A percentile compares a stretch with the other conserved stretches of the same genome.
Evolutionary conservation across 1,140 invertebrate species (phyloP).

Genomic region (Muscidifurax raptorellus): DNA sequence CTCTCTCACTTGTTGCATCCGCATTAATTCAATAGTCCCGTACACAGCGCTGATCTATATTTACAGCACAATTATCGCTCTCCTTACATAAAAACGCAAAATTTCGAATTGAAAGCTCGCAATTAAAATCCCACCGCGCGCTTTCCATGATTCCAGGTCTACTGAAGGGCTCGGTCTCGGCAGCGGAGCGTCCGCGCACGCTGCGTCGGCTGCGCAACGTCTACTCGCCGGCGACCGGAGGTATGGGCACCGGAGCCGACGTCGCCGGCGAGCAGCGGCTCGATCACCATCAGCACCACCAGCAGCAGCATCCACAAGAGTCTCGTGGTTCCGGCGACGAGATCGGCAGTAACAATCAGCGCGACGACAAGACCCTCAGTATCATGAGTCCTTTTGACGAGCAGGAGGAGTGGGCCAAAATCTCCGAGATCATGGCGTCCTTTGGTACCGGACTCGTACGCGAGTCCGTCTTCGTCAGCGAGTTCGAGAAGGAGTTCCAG

Average conservation of each 20-base stretch:
- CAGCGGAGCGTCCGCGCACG: slow-evolving; percentile 84
- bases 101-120: too few relatives aligned
- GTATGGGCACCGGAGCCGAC: slow-evolving; percentile 63
- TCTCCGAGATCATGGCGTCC: slow-evolving; percentile 94
- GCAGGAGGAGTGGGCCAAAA: slow-evolving; percentile 95
- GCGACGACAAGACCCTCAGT: slow-evolving; percentile 79
- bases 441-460: slow-evolving; percentile 88
- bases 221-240: slow-evolving; percentile 71
- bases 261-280: slow-evolving; percentile 74
- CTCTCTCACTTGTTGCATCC: too few relatives aligned
- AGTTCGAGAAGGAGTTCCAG: slow-evolving; percentile 90
- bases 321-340: slow-evolving; percentile 34
- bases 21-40: too few relatives aligned
- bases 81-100: too few relatives aligned
- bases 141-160: slow-evolving; percentile 76
- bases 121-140: too few relatives aligned
- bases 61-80: too few relatives aligned
- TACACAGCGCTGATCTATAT: too few relatives aligned
- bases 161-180: slow-evolving; percentile 85
- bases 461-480: slow-evolving; percentile 89
- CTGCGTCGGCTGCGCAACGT: slow-evolving; percentile 80
- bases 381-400: slow-evolving; percentile 93
- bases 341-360: slow-evolving; percentile 51
- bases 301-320: slow-evolving; percentile 17
- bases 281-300: slow-evolving; percentile 62